Conservation (phyloP, 2,888 invertebrate species). For the Boloria euphrosyne region DNA sequence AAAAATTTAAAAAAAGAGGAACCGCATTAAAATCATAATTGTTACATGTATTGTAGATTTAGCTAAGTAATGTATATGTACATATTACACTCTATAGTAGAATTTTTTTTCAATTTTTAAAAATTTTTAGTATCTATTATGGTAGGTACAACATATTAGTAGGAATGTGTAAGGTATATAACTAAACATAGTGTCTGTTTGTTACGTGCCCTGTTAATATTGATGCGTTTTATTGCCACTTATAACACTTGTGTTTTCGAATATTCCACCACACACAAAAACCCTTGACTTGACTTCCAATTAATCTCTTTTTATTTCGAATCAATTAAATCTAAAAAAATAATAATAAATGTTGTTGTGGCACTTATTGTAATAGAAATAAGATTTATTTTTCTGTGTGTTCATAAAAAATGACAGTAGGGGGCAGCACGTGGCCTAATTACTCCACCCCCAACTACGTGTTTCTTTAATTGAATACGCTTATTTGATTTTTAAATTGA, state of each 20-base stretch:
- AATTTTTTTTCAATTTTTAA: no score
- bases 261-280: slow-evolving; percentile 46
- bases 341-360: slow-evolving; percentile 15
- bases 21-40: no score
- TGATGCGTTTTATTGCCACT: slow-evolving; percentile 25
- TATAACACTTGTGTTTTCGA: slow-evolving; percentile 34
- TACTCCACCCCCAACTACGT: slow-evolving; percentile 58
- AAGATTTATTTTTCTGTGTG: slow-evolving; percentile 25
- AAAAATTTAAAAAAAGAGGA: no score
- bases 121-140: neutral
- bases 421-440: slow-evolving; percentile 74
- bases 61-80: no score
- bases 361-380: slow-evolving; percentile 18
- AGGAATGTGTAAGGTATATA: slow-evolving; percentile 3
- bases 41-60: no score
- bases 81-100: no score
- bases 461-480: slow-evolving; percentile 74
- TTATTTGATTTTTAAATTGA: slow-evolving; percentile 75
- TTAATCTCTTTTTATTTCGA: slow-evolving; percentile 60
- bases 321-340: slow-evolving; percentile 48
- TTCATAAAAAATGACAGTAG: slow-evolving; percentile 30
- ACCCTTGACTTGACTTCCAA: slow-evolving; percentile 64
- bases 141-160: neutral
- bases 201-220: slow-evolving; percentile 8
- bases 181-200: slow-evolving; percentile 1